These are phyloP conservation scores for Cephus sareptanus DNA, from an alignment of 2,888 invertebrate species.

Conservation along the genomic window DNA sequence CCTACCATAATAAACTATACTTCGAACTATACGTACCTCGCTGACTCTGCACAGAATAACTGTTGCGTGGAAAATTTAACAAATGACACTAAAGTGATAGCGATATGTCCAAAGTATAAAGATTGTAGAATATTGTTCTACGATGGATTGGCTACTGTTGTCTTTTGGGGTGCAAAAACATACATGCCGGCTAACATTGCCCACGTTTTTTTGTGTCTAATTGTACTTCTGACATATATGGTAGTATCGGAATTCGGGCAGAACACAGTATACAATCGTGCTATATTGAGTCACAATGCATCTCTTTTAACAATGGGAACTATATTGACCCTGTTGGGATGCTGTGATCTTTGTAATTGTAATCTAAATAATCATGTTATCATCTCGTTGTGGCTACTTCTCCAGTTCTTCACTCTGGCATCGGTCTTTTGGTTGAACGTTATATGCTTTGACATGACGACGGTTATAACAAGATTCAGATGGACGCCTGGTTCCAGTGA, in stretches of 20 bases:
- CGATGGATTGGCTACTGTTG: constrained; percentile 30
- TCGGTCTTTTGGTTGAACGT: constrained; percentile 52
- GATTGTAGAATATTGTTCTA: constrained; percentile 18
- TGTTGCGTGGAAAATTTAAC: constrained; percentile 33
- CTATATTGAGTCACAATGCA: constrained; percentile 46
- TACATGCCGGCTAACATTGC: constrained; percentile 49
- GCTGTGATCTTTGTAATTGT: constrained; percentile 36
- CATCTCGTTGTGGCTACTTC: constrained; percentile 38
- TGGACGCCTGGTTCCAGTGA: constrained; percentile 35
- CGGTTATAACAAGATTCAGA: constrained; percentile 45
- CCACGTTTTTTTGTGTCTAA: constrained; percentile 44
- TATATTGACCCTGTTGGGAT: constrained; percentile 36
- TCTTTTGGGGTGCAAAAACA: constrained; percentile 50
- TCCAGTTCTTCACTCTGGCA: constrained; percentile 50
- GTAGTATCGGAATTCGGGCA: constrained; percentile 42
- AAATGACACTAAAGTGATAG: constrained; percentile 40
- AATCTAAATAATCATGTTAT: constrained; percentile 25
- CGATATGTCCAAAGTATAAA: constrained; percentile 30
- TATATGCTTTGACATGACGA: constrained; percentile 51
- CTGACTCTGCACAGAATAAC: constrained; percentile 8
- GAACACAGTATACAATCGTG: constrained; percentile 42
- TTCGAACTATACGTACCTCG: constrained; percentile 1
- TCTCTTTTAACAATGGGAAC: constrained; percentile 42
- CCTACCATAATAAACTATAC: background rate
- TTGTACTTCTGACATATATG: constrained; percentile 45